Evolutionary conservation across 1,140 invertebrate genomes (phyloP).

Genomic region (Anoplolepis gracilipes): DNA sequence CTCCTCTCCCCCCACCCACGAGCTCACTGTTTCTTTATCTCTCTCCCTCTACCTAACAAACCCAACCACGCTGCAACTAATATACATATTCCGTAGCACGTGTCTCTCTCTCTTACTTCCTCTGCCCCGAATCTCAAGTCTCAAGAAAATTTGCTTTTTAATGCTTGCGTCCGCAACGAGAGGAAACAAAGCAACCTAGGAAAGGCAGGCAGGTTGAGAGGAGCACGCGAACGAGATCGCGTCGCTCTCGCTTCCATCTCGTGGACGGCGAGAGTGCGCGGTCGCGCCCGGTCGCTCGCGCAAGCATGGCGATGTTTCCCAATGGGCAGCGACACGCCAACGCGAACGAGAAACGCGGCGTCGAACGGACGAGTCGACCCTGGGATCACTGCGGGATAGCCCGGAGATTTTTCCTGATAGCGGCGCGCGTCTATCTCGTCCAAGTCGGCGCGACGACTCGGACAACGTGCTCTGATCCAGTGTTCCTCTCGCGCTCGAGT

Average conservation of each 20-base stretch:
- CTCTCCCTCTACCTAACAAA: background rate
- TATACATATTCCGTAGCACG: slow-evolving; percentile 19
- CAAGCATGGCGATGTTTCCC: slow-evolving; percentile 81
- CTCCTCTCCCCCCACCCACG: too few relatives aligned
- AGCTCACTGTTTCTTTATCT: slow-evolving; percentile 6
- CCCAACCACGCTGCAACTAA: background rate
- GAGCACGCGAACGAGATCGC: slow-evolving; percentile 6
- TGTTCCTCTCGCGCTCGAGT: background rate
- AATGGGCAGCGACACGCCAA: slow-evolving; percentile 47
- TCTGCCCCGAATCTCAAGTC: background rate
- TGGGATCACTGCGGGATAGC: background rate
- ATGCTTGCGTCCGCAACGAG: background rate
- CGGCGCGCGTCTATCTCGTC: background rate
- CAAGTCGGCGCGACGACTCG: background rate
- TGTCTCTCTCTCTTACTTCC: slow-evolving; percentile 4
- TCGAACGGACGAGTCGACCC: background rate
- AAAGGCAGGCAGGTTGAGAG: background rate
- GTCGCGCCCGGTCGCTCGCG: slow-evolving; percentile 72
- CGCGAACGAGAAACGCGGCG: background rate
- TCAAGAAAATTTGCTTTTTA: background rate
- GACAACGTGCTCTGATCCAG: background rate
- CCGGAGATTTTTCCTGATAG: background rate
- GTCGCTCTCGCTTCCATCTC: background rate
- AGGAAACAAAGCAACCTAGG: background rate
- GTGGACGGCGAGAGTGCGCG: slow-evolving; percentile 35